phyloP scores from a whole-genome alignment of 2,113 vertebrate species.

The Todiramphus chloris region DNA sequence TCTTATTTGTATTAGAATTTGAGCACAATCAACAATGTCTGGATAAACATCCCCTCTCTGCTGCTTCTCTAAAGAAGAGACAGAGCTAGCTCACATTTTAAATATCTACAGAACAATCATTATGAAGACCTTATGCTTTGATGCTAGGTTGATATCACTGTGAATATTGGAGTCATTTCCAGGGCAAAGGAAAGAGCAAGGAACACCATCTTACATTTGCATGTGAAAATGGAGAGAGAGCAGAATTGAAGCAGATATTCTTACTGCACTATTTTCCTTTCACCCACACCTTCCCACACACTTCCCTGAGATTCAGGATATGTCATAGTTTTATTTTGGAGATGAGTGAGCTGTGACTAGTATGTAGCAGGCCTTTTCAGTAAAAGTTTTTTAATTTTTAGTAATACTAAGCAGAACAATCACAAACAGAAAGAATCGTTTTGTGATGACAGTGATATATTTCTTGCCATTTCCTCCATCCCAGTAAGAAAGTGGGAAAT shows the following conservation, averaged over 20 bases:
- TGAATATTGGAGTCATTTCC: neutral
- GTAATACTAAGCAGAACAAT: neutral
- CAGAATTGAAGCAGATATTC: neutral
- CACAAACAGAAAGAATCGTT: conserved; percentile 6
- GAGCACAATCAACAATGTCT: neutral
- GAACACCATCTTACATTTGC: neutral
- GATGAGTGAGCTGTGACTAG: neutral
- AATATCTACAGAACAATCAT: neutral
- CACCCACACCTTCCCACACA: neutral
- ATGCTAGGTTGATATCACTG: neutral
- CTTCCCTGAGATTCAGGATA: neutral
- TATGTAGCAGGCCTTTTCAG: neutral
- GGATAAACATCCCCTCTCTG: neutral
- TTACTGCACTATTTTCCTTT: neutral
- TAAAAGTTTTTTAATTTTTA: neutral
- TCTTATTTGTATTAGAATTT: neutral
- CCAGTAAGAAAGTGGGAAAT: conserved; percentile 9
- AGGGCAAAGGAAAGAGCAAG: neutral
- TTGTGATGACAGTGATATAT: neutral
- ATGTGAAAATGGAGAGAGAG: neutral
- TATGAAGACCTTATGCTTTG: neutral
- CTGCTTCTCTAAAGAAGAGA: neutral
- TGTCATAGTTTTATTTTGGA: neutral
- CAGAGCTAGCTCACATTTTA: neutral
- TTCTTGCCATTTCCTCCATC: neutral